These are phyloP conservation scores for Siniperca knerii DNA, from an alignment of 2,113 vertebrate genomes.

Conservation along the genomic window DNA sequence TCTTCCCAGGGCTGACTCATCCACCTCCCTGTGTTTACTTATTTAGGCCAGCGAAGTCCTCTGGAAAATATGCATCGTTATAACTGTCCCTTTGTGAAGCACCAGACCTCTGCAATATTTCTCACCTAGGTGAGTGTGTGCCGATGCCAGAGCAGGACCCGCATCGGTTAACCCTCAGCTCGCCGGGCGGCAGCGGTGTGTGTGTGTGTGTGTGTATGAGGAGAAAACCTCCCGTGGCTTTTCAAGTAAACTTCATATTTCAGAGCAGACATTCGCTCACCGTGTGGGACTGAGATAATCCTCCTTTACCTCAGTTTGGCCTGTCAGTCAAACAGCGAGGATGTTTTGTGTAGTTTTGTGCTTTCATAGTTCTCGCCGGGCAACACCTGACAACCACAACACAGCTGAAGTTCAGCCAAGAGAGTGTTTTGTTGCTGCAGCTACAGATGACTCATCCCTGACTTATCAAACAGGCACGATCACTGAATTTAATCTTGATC, in stretches of 20 bases:
- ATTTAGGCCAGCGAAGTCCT: conserved; percentile 78
- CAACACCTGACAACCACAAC: conserved; percentile 23
- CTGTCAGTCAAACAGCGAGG: conserved; percentile 11
- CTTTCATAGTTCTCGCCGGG: neutral
- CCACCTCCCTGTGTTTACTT: conserved; percentile 79
- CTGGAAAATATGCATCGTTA: conserved; percentile 87
- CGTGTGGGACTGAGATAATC: conserved; percentile 25
- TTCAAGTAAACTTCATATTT: conserved; percentile 65
- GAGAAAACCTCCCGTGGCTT: conserved; percentile 48
- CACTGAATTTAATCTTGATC: neutral
- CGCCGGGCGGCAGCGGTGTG: conserved; percentile 18
- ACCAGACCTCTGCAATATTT: conserved; percentile 88
- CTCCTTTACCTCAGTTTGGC: neutral
- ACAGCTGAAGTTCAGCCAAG: neutral
- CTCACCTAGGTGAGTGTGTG: conserved; percentile 84
- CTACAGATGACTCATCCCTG: conserved; percentile 2
- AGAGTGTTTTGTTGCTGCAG: conserved; percentile 33
- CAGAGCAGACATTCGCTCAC: conserved; percentile 66
- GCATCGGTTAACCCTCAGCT: conserved; percentile 75
- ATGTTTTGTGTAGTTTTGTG: conserved; percentile 9
- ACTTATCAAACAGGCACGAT: neutral
- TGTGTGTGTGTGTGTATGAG: conserved; percentile 1
- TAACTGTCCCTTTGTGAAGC: conserved; percentile 88
- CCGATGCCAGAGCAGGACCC: conserved; percentile 70
- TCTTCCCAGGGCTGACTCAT: conserved; percentile 82